Base-by-base conservation (phyloP, 2,113 vertebrate genomes). In the Lathamus discolor region DNA sequence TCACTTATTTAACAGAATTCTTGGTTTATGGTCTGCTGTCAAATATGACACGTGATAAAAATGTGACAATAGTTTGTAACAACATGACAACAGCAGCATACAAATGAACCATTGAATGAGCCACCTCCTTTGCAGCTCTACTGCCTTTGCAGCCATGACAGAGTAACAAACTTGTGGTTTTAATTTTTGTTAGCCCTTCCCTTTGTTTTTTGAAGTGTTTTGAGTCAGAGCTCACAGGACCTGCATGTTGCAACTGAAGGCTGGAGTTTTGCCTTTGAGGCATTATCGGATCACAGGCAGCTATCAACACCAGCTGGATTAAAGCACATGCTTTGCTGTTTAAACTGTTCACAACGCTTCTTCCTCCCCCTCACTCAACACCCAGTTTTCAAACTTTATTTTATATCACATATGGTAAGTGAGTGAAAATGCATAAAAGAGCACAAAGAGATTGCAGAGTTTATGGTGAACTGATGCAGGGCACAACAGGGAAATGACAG, bases 1-100 rank as follows among this genome's bases (percentile, higher is more conserved):
- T 96, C 90, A 83, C 75, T 93, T 93, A 79, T 93, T 97, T 92
- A 94, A 92, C 87, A 79, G 85, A 96, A 85, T 72, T 93, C 95
- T 80, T 94, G 85, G 75, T 97, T 96, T 96, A 90, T 76, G 81
- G 68, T 93, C 92, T 64, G 64, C 72, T 93, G 74, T 95, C 85
- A 88, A n/a, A 88, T 91, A 79, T 83, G 94, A 91, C 94, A 88
- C 57, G 70, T 90, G 91, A 85, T 48, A 67, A 88, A 96, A 81
- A 49, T 57, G 85, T 80, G 84, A 87, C 86, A 81, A 41, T 46
- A 91, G 39, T 93, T 95, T 86, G 89, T 72, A 91, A 91, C 89
- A 74, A 51, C 79, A 83, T 74, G n/a, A 93, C 90, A 94, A 77
- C 80, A 92, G 83, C 74, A 86, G 93, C 88, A 93, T 95, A 90